A percentile compares a stretch with the other conserved stretches of the same genome.
Evolutionary conservation across 1,140 invertebrate species (phyloP).

Genomic region (Drosophila micromelanica): DNA sequence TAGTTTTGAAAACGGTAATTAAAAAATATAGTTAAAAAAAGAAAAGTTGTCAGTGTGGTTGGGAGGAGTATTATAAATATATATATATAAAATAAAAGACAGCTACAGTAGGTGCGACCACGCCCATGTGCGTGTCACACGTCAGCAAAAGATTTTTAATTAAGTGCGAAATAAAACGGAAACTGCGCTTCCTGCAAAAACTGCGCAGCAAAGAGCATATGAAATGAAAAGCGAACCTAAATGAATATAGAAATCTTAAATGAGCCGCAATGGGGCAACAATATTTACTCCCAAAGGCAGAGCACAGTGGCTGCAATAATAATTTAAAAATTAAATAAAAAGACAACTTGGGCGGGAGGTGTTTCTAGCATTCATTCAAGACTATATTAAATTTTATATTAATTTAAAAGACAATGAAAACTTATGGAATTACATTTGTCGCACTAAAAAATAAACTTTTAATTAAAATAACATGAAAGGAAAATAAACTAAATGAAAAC

Average conservation of each 20-base stretch:
- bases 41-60: conserved; percentile 10
- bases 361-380: too few species aligned
- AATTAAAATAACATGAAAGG: not conserved
- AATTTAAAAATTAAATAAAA: too few species aligned
- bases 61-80: not conserved
- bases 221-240: not conserved
- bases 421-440: too few species aligned
- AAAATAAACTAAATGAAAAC: not conserved
- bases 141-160: conserved; percentile 68
- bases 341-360: too few species aligned
- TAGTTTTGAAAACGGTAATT: conserved; percentile 34
- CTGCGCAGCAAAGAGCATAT: conserved; percentile 18
- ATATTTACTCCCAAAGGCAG: not conserved
- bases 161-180: conserved; percentile 67
- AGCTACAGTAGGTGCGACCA: conserved; percentile 5
- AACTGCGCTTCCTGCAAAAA: not conserved
- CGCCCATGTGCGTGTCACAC: conserved; percentile 60
- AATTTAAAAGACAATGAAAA: too few species aligned
- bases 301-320: not conserved
- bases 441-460: too few species aligned
- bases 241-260: conserved; percentile 17
- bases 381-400: too few species aligned
- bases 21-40: conserved; percentile 36
- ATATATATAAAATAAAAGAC: too few species aligned
- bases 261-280: not conserved